Percentiles rank a stretch among this genome's conserved stretches.
These are phyloP conservation scores for Dipodomys spectabilis DNA, from an alignment of 2,113 vertebrate genomes.

Conservation along the genomic window DNA sequence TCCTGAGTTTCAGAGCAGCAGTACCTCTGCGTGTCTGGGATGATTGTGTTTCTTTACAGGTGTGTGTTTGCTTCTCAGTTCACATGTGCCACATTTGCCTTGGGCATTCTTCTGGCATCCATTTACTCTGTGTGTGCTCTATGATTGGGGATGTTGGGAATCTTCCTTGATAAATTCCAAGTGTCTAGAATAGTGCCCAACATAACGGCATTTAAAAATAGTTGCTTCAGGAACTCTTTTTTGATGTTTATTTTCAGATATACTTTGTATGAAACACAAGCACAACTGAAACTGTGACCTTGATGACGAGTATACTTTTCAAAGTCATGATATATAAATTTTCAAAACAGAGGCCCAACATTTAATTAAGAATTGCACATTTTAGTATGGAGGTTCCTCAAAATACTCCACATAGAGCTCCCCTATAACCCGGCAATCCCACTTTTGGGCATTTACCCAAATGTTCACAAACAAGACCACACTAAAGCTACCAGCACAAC, in stretches of 20 bases:
- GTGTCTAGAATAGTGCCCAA: slow-evolving; percentile 2
- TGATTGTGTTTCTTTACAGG: neutral
- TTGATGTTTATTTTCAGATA: neutral
- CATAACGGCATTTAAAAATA: neutral
- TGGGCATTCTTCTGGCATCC: neutral
- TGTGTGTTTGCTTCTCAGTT: neutral
- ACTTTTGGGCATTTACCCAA: too few species aligned
- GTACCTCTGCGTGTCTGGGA: neutral
- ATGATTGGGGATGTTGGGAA: neutral
- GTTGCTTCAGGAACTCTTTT: slow-evolving; percentile 7
- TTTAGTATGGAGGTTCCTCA: too few species aligned
- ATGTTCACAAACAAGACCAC: too few species aligned
- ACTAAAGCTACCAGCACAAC: too few species aligned
- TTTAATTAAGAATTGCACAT: neutral
- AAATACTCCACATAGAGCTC: too few species aligned
- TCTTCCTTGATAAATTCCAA: neutral
- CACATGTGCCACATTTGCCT: neutral
- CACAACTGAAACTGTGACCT: neutral
- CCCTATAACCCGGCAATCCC: too few species aligned
- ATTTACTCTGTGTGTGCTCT: neutral
- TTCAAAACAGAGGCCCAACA: neutral
- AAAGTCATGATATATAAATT: neutral
- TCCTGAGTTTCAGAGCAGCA: neutral
- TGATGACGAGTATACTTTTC: neutral
- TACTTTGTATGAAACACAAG: neutral